Conservation (phyloP, 1,140 invertebrate genomes). For the Anoplolepis gracilipes region DNA sequence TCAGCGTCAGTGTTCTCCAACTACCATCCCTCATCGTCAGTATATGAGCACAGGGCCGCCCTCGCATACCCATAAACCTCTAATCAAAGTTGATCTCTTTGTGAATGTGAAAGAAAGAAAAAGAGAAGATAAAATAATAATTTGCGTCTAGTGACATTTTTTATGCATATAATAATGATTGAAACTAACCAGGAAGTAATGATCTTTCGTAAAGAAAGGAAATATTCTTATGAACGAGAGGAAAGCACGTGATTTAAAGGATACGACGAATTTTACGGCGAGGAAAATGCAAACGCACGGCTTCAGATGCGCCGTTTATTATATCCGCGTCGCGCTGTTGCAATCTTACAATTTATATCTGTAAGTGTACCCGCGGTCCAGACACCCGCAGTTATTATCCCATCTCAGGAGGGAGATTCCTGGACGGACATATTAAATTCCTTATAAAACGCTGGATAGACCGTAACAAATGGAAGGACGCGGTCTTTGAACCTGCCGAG, state of each 20-base stretch:
- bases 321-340: slow-evolving; percentile 60
- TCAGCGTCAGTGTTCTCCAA: slow-evolving; percentile 78
- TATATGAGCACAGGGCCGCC: slow-evolving; percentile 19
- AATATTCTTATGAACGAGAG: slow-evolving; percentile 20
- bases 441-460: slow-evolving; percentile 62
- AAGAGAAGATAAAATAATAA: no score
- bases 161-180: background rate
- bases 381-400: slow-evolving; percentile 61
- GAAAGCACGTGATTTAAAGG: slow-evolving; percentile 37
- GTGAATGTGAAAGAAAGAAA: slow-evolving; percentile 37
- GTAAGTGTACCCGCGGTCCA: slow-evolving; percentile 39
- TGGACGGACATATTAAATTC: slow-evolving; percentile 65
- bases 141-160: background rate
- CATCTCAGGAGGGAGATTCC: slow-evolving; percentile 35
- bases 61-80: background rate
- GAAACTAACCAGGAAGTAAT: slow-evolving; percentile 14
- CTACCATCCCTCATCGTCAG: slow-evolving; percentile 68
- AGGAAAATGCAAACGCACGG: slow-evolving; percentile 25
- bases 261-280: slow-evolving; percentile 54
- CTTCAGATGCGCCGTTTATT: slow-evolving; percentile 58
- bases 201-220: slow-evolving; percentile 5
- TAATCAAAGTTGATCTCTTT: slow-evolving; percentile 53
- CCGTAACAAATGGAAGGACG: slow-evolving; percentile 60
- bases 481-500: slow-evolving; percentile 56
- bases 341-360: slow-evolving; percentile 63